Evolutionary conservation across 2,113 vertebrate genomes (phyloP).

Genomic region (Pantherophis guttatus): DNA sequence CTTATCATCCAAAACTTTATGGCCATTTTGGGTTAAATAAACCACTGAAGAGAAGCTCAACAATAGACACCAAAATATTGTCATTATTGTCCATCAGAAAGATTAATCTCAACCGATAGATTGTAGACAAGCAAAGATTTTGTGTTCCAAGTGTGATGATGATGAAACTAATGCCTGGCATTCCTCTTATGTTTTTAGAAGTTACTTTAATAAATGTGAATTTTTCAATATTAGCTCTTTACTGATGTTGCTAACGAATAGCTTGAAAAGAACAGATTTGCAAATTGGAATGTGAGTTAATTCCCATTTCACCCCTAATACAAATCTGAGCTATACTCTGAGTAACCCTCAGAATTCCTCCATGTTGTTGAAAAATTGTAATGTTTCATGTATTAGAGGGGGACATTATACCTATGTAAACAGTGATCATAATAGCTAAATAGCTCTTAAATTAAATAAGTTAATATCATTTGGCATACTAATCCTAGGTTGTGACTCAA

Average conservation of each 20-base stretch:
- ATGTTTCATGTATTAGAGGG: not conserved
- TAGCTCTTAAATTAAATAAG: not conserved
- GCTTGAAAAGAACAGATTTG: not conserved
- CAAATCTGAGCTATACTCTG: not conserved
- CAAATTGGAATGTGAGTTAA: not conserved
- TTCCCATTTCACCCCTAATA: not conserved
- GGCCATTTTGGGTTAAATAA: not conserved
- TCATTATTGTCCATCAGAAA: not conserved
- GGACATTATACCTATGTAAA: not conserved
- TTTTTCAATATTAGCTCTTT: not conserved
- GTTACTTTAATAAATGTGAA: not conserved
- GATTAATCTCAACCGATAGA: not conserved
- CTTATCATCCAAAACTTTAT: too few relatives aligned
- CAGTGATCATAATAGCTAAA: not conserved
- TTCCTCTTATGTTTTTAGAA: not conserved
- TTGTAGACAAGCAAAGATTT: not conserved
- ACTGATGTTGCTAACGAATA: not conserved
- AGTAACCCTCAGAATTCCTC: not conserved
- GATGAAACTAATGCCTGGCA: not conserved
- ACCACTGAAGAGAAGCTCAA: not conserved
- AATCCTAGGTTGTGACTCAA: not conserved
- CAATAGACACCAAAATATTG: constrained; percentile 3
- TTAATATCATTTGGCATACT: not conserved
- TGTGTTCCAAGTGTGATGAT: not conserved
- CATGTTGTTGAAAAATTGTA: not conserved